These are phyloP conservation scores for Brenthis ino DNA, from an alignment of 2,888 invertebrate genomes.

Conservation along the genomic window DNA sequence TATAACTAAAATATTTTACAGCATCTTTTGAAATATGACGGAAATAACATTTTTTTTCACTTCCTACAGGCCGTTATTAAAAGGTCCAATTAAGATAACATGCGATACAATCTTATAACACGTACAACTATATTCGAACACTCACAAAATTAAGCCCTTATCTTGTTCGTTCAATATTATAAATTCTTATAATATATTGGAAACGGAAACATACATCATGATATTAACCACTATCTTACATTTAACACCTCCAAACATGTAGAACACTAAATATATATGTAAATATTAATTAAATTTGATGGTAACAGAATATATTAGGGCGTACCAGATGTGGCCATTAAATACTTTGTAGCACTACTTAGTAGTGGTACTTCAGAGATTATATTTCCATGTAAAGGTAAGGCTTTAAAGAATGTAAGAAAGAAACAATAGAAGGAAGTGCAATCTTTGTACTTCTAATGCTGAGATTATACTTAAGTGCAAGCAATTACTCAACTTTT, in stretches of 20 bases:
- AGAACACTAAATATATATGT: conserved; percentile 14
- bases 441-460: no score
- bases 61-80: no score
- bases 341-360: not conserved
- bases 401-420: no score
- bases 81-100: not conserved
- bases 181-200: conserved; percentile 1
- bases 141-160: not conserved
- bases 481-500: no score
- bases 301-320: conserved; percentile 5
- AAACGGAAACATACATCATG: conserved; percentile 23
- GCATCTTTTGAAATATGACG: no score
- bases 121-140: not conserved
- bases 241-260: conserved; percentile 19
- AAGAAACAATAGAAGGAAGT: no score
- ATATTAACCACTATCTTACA: conserved; percentile 12
- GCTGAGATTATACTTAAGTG: no score
- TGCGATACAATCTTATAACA: not conserved
- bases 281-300: conserved; percentile 16
- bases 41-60: no score
- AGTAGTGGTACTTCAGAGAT: no score
- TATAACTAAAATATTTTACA: no score
- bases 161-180: not conserved
- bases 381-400: no score
- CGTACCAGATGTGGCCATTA: not conserved